Conservation (phyloP, 2,797 vertebrate genomes). For the Leptatherina wallacei region DNA sequence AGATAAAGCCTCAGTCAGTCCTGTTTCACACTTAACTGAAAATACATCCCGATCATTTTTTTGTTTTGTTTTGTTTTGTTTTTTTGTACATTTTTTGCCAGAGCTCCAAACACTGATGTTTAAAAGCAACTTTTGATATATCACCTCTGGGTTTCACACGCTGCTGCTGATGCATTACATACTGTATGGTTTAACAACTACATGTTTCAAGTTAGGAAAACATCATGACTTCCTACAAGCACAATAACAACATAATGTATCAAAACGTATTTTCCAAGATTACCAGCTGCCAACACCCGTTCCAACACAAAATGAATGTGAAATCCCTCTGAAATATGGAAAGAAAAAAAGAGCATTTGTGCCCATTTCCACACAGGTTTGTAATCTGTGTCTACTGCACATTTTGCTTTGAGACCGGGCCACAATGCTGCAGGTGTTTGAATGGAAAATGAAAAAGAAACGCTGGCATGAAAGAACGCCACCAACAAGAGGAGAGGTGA, state of each 20-base stretch:
- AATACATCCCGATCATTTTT: not conserved
- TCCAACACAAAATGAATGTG: too few relatives aligned
- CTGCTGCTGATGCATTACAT: not conserved
- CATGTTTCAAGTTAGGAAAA: not conserved
- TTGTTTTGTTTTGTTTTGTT: too few relatives aligned
- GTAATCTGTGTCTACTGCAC: not conserved
- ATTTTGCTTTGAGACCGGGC: not conserved
- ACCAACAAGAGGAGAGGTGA: not conserved
- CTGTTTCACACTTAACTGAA: not conserved
- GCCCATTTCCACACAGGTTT: too few relatives aligned
- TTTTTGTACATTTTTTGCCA: not conserved
- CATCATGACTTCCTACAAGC: not conserved
- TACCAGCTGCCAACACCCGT: not conserved
- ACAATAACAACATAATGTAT: not conserved
- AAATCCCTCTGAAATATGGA: too few relatives aligned
- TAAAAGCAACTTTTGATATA: not conserved
- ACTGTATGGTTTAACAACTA: not conserved
- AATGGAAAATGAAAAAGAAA: conserved; percentile 5
- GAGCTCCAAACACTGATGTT: not conserved
- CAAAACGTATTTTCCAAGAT: not conserved
- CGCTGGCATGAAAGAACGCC: conserved; percentile 14
- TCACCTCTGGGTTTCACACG: not conserved
- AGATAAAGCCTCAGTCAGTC: too few relatives aligned
- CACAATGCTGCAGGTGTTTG: conserved; percentile 2
- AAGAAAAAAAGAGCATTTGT: too few relatives aligned